Evolutionary conservation across 2,888 invertebrate species (phyloP), one percentile per base, ranked within the genome.

Genomic region (Lepidocyrtoides sp.): DNA sequence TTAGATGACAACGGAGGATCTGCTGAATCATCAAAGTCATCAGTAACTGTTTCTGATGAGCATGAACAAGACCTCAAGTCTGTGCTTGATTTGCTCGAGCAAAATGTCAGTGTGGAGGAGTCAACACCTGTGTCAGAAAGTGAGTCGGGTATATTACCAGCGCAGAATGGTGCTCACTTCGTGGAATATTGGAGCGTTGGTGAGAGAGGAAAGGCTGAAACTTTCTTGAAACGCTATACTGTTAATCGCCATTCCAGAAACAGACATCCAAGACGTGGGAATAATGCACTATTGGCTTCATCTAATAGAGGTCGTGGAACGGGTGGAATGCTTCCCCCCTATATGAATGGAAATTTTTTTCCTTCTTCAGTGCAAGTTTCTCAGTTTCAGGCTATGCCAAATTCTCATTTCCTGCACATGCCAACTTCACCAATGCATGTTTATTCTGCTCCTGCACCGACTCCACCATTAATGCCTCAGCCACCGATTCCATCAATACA

Each of bases 151-250:
- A 1, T 4, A 1, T 29, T 14, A 26, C 12, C 29, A 7, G 29
- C 1, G 69, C n/a, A 79, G 54, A 8, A 29, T 79, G 54, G 17
- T 0, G 54, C 77, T 12, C 87, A 87, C 63, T 66, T 79, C 0
- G 87, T 79, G 32, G 87, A 87, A 32, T 87, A 79, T 17, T 87
- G 87, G 87, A 79, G 32, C 0, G 77, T 87, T 32, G 63, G 51
- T 4, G 5, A 7, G 10, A 26, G 66, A 23, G 63, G 36, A 0
- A 66, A 66, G 8, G 60, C 79, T 0, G 79, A 79, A 17, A 32
- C 77, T 1, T 29, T 79, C 0, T 12, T 87, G 20, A 79, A 63
- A 10, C 20, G 29, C 20, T 87, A 63, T 36, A 23, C 51, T 26
- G 29, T 26, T 1, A 36, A 54, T 26, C 51, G 77, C 4, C 48